A percentile compares a stretch with the other conserved stretches of the same genome.
Conservation (phyloP, 2,113 vertebrate genomes). For the Oryzias celebensis region DNA sequence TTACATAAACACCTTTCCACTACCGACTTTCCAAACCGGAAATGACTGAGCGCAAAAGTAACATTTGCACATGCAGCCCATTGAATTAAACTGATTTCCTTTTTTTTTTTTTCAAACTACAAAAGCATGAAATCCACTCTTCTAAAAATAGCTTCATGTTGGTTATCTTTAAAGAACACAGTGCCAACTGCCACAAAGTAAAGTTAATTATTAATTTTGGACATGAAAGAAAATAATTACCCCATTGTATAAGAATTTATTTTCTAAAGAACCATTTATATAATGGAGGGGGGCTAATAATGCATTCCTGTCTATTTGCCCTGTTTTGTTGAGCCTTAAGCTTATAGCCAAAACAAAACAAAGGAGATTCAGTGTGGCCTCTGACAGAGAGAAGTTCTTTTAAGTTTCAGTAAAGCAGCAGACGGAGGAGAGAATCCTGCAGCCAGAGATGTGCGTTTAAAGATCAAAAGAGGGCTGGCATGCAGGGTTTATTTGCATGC, state of each 20-base stretch:
- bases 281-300: conserved; percentile 48
- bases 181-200: conserved; percentile 17
- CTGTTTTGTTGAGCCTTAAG: conserved; percentile 65
- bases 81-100: too few relatives aligned
- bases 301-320: conserved; percentile 58
- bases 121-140: too few relatives aligned
- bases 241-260: conserved; percentile 38
- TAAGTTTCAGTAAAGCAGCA: conserved; percentile 56
- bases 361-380: conserved; percentile 58
- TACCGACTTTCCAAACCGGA: too few relatives aligned
- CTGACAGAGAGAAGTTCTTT: conserved; percentile 52
- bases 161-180: conserved; percentile 46
- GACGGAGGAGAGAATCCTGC: conserved; percentile 36
- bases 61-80: too few relatives aligned
- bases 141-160: background rate
- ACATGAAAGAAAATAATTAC: conserved; percentile 43
- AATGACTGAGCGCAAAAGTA: too few relatives aligned
- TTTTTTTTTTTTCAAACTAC: too few relatives aligned
- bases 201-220: conserved; percentile 43
- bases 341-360: conserved; percentile 63
- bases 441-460: conserved; percentile 49
- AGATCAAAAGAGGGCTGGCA: conserved; percentile 51
- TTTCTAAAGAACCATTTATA: conserved; percentile 49
- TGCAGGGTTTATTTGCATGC: conserved; percentile 38
- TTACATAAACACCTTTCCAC: too few relatives aligned